Evolutionary conservation across 2,113 vertebrate species (phyloP), one percentile per base, ranked within the genome.

Genomic region (Pipa parva): DNA sequence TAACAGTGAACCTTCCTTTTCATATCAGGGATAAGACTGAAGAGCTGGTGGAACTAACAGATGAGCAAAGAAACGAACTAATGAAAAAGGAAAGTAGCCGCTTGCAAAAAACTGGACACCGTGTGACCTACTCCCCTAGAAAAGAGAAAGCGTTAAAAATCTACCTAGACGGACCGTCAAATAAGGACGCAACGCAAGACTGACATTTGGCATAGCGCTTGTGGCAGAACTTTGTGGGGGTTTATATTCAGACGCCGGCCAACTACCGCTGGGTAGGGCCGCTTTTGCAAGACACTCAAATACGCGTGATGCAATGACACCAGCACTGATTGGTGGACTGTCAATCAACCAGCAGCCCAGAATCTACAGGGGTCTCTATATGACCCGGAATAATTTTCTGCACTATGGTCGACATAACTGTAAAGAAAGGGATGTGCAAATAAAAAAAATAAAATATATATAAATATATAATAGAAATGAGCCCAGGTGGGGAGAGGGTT

Each of bases 121-220:
- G 94, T 2, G 92, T 99, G 78, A 97, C 93, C 60, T 99, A 97
- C 87, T 99, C 96, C 3, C 97, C 97, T 20, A 95, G 95, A 72
- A 99, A 99, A 79, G 96, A 99, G 84, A 99, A 99, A 79, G 97
- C 97, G 80, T 92, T 99, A 71, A 99, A 99, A 87, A 99, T 99
- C 82, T 99, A 99, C 83, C 84, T 99, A 82, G 96, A 99, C 28
- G 94, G 95, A 68, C 94, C 93, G 51, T 93, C 95, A 69, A 89
- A 88, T 82, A 99, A 95, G 87, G 97, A 98, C 81, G 79, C 88
- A 55, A 89, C 90, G 75, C 96, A 94, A 85, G 96, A 99, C 86
- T 98, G 92, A 97, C 76, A 74, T 63, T 73, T 17, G 70, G 67
- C 77, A 69, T 77, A 82, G 82, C 79, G 81, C 81, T 82, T 81